Base-by-base conservation (phyloP, 2,113 vertebrate genomes). In the Calonectris borealis region DNA sequence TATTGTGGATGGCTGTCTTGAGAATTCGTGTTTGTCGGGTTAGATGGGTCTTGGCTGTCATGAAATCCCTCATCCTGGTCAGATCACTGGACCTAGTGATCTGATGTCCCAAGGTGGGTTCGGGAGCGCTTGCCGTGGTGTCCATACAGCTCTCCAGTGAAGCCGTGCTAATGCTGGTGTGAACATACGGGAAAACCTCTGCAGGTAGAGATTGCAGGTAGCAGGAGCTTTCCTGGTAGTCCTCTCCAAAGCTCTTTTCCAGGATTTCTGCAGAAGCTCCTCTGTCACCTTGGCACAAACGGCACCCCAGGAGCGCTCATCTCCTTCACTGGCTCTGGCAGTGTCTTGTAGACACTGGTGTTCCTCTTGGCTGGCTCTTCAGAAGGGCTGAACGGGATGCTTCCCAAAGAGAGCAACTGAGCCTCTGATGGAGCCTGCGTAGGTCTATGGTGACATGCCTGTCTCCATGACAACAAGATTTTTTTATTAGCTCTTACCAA, bases 371-470 rank as follows among this genome's bases (percentile, higher is more conserved):
- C 24, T 94, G 60, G 42, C 54, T 78, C 65, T 58, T 69, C 49
- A 54, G 58, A 58, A 25, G 15, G 29, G 9, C 13, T 49, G 13
- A 57, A 65, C 6, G 16, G 29, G 13, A 61, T 34, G 36, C 29
- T 51, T 55, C 71, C 77, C 66, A 66, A 65, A 55, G 2, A 31
- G 32, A 61, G 31, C 54, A 48, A 11, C 36, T 0, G 0, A 65
- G 69, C 32, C 27, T 38, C 36, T 6, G 16, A 24, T 0, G 0
- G 22, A 76, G 40, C 36, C 82, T 42, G 40, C 4, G 1, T 36
- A 66, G 14, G 26, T 66, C 68, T n/a, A 8, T 10, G 11, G 10
- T 62, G 73, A 58, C 1, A 0, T 27, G 40, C 10, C 19, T 36
- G 34, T 27, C 46, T 52, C 62, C 34, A 49, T n/a, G 3, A 66